Evolutionary conservation across 2,113 vertebrate species (phyloP), one percentile per base, ranked within the genome.

Genomic region (Callionymus lyra): DNA sequence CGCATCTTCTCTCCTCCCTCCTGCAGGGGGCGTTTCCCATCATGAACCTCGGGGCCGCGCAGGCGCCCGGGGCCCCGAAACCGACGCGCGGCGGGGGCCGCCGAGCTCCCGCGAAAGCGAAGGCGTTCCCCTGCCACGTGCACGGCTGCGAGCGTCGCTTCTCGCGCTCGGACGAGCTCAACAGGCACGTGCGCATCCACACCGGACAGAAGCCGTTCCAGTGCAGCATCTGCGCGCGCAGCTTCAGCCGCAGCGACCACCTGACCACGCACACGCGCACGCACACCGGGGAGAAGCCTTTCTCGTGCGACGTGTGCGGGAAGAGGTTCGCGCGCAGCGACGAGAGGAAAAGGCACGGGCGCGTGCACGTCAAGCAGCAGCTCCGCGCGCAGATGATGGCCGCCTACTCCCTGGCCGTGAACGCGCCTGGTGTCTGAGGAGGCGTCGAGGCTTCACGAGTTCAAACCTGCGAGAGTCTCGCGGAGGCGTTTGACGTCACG

Each of bases 231-330:
- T 97, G 93, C 80, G 54, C 92, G 70, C 81, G 93, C 59, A 91
- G 87, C 74, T 97, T 95, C 81, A 95, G 93, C 86, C 92, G 93
- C 80, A 97, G 93, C 33, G 93, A 97, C 86, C 93, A 97, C 84
- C 89, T 97, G 58, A 97, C 92, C 75, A 97, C 93, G 12, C 93
- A 97, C 83, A 91, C 92, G 81, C 84, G 93, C 75, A 97, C 93
- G 17, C 93, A 97, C 86, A 97, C 93, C 0, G 93, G 93, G 0
- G 93, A 97, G 65, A 97, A 97, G 65, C 93, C 93, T 16, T 97
- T 95, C 69, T 90, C 93, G 19, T 97, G 93, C n/a, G 93, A 95
- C 32, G 88, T 91, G 56, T 97, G 93, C 36, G 92, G 92, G 17
- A 89, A 92, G 48, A 77, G 92, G 40, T 97, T 97, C 12, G 93